phyloP scores from a whole-genome alignment of 2,113 vertebrate species.

The Leucosticte australis region DNA sequence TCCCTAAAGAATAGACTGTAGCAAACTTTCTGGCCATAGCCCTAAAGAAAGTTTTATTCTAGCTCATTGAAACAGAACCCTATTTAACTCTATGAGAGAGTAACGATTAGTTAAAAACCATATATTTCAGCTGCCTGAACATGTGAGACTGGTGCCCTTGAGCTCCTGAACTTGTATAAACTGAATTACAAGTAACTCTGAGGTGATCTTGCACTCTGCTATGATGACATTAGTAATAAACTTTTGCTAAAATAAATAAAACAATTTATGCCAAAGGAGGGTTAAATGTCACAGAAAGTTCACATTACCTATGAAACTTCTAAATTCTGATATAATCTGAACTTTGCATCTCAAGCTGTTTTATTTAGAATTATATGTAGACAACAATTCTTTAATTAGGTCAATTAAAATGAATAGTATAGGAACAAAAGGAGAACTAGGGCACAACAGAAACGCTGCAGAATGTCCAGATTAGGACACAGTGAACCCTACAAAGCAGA shows the following conservation, averaged over 20 bases:
- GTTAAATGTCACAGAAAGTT: not conserved
- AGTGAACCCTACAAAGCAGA: not conserved
- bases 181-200: not conserved
- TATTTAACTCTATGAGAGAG: not conserved
- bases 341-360: not conserved
- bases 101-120: not conserved
- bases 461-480: not conserved
- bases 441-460: not conserved
- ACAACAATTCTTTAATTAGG: not conserved
- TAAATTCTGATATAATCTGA: not conserved
- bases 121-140: not conserved
- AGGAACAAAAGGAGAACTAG: not conserved
- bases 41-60: slow-evolving; percentile 5
- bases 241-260: slow-evolving; percentile 3
- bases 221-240: not conserved
- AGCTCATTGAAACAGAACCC: not conserved
- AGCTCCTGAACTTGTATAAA: not conserved
- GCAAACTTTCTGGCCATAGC: not conserved
- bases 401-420: not conserved
- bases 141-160: not conserved
- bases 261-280: not conserved
- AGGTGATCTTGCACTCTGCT: not conserved
- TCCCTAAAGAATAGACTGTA: not conserved
- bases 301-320: not conserved
- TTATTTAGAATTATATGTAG: not conserved